Base-by-base conservation (phyloP, 2,888 invertebrate species). In the Orchestes rusci region DNA sequence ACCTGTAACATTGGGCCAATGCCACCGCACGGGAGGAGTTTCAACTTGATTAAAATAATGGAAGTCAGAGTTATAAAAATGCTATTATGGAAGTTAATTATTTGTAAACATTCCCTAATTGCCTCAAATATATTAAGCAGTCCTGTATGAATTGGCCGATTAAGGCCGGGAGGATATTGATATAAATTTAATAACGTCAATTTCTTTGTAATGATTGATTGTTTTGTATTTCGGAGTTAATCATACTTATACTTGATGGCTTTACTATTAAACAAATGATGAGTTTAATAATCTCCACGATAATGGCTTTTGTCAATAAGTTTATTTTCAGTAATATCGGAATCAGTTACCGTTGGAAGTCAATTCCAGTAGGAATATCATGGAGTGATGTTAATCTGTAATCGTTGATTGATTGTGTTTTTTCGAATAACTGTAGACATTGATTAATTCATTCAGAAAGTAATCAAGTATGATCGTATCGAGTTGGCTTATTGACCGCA, bases 1-100 rank as follows among this genome's bases (percentile, higher is more conserved):
- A 39, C 48, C 37, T 34, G 41, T 18, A 36, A 37, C 27, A 16
- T 16, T 18, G 41, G 45, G 38, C 66, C 65, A 66, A 64, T 66
- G 50, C 48, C 5, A 32, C 4, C 13, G 7, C 16, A 34, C 49
- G 53, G 65, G 64, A 60, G 63, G 56, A 45, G 36, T 37, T 10
- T 29, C 39, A 48, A 42, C 51, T 54, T 56, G 64, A 65, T 65
- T 66, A 64, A 65, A 66, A 66, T 67, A 67, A 67, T 67, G 67
- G 67, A 64, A 67, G 63, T 63, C 59, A 58, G 57, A 60, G 62
- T 65, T 65, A 65, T 59, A 59, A 58, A 60, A 59, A 63, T 59
- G 57, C 63, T 62, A 66, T 65, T 67, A 68, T 68, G 68, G 67
- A 61, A 67, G 67, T 63, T 68, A 67, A 67, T 67, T 66, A 64